Conservation (phyloP, 2,113 vertebrate genomes). For the Potamarius usumacintae region DNA sequence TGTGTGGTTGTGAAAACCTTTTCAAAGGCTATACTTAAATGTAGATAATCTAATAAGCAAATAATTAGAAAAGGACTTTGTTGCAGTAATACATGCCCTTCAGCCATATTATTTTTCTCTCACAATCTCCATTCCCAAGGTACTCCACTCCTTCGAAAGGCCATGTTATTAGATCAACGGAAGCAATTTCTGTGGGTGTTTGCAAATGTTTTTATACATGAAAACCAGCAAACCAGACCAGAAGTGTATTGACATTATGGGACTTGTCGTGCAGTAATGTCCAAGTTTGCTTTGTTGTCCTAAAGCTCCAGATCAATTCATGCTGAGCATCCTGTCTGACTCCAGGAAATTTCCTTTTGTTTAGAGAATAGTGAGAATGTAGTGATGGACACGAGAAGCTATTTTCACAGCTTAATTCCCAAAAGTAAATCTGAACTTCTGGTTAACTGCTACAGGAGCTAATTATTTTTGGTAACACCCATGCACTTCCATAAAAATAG, state of each 20-base stretch:
- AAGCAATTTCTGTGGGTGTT: neutral
- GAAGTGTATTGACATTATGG: conserved; percentile 58
- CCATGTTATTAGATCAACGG: neutral
- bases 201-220: conserved; percentile 13
- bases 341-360: conserved; percentile 64
- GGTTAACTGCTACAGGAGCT: conserved; percentile 24
- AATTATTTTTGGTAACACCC: neutral
- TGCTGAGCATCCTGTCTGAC: conserved; percentile 59
- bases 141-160: neutral
- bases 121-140: conserved; percentile 9
- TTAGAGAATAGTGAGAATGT: conserved; percentile 55
- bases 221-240: neutral
- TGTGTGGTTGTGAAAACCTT: neutral
- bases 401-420: conserved; percentile 35
- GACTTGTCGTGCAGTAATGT: conserved; percentile 50
- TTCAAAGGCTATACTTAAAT: neutral
- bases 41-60: neutral
- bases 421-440: conserved; percentile 22
- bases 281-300: conserved; percentile 52
- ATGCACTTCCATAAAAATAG: neutral
- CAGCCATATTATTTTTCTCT: neutral
- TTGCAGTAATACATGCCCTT: neutral
- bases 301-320: conserved; percentile 65
- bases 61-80: neutral
- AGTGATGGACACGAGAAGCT: conserved; percentile 32